phyloP scores from a whole-genome alignment of 2,888 invertebrate genomes.

The Ceratothoa steindachneri region DNA sequence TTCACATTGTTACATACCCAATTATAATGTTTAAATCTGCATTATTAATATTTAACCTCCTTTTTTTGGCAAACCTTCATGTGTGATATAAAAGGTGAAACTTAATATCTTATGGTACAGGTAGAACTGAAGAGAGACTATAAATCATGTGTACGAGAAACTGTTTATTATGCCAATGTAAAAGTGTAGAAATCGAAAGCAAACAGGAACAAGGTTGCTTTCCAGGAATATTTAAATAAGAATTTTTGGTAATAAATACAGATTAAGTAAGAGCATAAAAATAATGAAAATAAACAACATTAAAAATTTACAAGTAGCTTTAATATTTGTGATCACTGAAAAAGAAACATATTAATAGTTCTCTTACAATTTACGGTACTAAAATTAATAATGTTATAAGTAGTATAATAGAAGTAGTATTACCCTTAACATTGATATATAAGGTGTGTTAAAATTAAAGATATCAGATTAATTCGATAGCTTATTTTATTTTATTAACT shows the following conservation, averaged over 20 bases:
- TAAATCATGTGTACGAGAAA: not conserved
- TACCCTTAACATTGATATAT: too few relatives aligned
- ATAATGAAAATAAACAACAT: not conserved
- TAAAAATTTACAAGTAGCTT: not conserved
- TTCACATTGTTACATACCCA: not conserved
- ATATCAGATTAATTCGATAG: too few relatives aligned
- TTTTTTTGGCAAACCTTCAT: too few relatives aligned
- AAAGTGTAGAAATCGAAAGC: not conserved
- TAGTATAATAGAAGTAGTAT: too few relatives aligned
- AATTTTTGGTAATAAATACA: not conserved
- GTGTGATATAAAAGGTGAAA: too few relatives aligned
- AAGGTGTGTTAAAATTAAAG: too few relatives aligned
- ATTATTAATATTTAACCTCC: not conserved
- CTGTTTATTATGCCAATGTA: not conserved
- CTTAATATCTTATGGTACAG: not conserved
- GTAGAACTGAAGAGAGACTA: not conserved
- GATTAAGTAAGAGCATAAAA: not conserved
- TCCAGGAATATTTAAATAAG: not conserved
- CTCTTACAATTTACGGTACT: too few relatives aligned
- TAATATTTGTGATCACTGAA: too few relatives aligned
- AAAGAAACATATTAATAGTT: too few relatives aligned
- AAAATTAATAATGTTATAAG: too few relatives aligned
- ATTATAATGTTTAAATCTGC: not conserved
- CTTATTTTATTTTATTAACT: too few relatives aligned
- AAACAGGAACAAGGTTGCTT: not conserved